Percentiles rank a stretch among this genome's conserved stretches.
phyloP scores from a whole-genome alignment of 2,113 vertebrate species.

The Plotosus lineatus region DNA sequence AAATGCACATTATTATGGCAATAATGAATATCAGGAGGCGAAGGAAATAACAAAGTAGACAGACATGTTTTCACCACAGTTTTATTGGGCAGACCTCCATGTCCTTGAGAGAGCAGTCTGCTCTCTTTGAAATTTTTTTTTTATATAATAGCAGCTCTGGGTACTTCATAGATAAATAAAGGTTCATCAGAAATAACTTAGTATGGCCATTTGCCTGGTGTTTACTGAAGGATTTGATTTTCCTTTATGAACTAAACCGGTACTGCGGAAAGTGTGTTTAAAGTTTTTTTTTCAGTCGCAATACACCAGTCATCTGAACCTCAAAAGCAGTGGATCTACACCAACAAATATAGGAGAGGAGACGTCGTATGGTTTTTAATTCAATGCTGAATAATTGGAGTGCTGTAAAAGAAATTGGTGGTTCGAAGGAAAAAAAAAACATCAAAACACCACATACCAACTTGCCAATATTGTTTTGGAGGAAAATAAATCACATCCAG shows the following conservation, averaged over 20 bases:
- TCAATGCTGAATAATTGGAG: background rate
- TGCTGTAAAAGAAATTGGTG: background rate
- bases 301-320: background rate
- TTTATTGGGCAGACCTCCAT: background rate
- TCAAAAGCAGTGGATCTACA: background rate
- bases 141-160: background rate
- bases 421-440: background rate
- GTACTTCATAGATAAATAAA: slow-evolving; percentile 3
- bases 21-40: background rate
- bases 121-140: background rate
- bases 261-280: background rate
- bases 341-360: background rate
- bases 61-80: no score
- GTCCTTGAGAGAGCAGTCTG: background rate
- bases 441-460: background rate
- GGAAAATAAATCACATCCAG: background rate
- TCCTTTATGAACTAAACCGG: background rate
- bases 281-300: background rate
- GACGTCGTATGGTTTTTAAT: background rate
- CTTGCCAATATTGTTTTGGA: background rate
- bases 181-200: background rate
- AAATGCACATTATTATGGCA: background rate
- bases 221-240: background rate
- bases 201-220: background rate
- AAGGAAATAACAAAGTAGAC: background rate